Evolutionary conservation across 2,113 vertebrate species (phyloP).

Genomic region (Otus sunia): DNA sequence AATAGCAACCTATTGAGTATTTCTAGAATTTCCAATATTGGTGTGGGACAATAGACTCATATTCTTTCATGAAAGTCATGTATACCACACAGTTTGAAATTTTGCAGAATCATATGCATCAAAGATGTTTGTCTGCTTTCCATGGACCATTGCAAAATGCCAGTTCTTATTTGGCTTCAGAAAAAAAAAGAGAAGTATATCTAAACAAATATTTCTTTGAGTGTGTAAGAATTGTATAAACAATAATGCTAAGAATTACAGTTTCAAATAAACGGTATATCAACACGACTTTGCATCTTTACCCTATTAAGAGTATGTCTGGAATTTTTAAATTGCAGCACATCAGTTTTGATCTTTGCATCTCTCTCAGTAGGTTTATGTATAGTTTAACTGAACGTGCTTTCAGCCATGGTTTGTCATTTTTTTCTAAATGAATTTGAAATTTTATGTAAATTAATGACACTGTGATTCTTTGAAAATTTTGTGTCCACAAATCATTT

Average conservation of each 20-base stretch:
- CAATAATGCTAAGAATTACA: conserved; percentile 17
- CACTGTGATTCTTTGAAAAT: conserved; percentile 70
- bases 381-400: conserved; percentile 30
- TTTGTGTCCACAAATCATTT: conserved; percentile 54
- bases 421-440: conserved; percentile 71
- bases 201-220: background rate
- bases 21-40: background rate
- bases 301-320: conserved; percentile 49
- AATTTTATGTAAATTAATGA: conserved; percentile 71
- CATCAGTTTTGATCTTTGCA: conserved; percentile 53
- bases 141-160: background rate
- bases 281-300: conserved; percentile 60
- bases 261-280: conserved; percentile 45
- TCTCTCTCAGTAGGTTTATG: conserved; percentile 22
- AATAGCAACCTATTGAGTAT: background rate
- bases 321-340: conserved; percentile 18
- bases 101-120: background rate
- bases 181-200: background rate
- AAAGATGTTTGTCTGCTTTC: background rate
- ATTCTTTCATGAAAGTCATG: background rate
- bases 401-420: conserved; percentile 71
- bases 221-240: background rate
- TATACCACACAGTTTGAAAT: background rate
- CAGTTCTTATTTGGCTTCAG: background rate
- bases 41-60: background rate